Percentiles rank a stretch among this genome's conserved stretches.
These are phyloP conservation scores for Apis florea DNA, from an alignment of 1,140 invertebrate species.

Conservation along the genomic window DNA sequence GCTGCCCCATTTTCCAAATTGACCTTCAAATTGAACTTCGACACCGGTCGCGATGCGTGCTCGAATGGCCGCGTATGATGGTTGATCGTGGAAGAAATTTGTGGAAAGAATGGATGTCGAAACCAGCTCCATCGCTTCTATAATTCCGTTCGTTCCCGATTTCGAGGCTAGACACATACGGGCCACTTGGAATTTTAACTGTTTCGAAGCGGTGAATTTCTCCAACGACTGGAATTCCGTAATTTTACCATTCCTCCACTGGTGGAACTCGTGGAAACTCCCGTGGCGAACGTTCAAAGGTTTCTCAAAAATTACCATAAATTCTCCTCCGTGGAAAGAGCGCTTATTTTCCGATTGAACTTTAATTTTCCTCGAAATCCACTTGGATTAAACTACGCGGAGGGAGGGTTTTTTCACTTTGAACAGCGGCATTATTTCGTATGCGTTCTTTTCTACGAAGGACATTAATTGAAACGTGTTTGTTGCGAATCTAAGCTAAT, in stretches of 20 bases:
- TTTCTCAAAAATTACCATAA: conserved; percentile 28
- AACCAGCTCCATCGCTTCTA: too few relatives aligned
- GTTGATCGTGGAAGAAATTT: too few relatives aligned
- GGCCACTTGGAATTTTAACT: conserved; percentile 10
- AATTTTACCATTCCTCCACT: background rate
- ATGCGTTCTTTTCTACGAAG: background rate
- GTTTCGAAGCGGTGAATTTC: conserved; percentile 15
- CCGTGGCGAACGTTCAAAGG: background rate
- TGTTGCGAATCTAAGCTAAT: background rate
- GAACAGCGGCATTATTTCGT: background rate
- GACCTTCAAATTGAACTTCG: conserved; percentile 27
- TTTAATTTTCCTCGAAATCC: background rate
- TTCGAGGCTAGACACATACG: background rate
- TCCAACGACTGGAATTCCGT: conserved; percentile 18
- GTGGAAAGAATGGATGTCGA: conserved; percentile 4
- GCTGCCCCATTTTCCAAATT: conserved; percentile 35
- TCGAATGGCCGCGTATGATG: too few relatives aligned
- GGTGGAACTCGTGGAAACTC: background rate
- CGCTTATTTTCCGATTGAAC: background rate
- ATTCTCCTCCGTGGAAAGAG: background rate
- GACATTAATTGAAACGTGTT: background rate
- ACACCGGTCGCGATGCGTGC: background rate
- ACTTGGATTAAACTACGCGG: background rate
- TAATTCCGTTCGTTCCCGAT: background rate
- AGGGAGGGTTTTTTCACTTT: too few relatives aligned